Conservation (phyloP, 2,113 vertebrate species). For the Acanthochromis polyacanthus region DNA sequence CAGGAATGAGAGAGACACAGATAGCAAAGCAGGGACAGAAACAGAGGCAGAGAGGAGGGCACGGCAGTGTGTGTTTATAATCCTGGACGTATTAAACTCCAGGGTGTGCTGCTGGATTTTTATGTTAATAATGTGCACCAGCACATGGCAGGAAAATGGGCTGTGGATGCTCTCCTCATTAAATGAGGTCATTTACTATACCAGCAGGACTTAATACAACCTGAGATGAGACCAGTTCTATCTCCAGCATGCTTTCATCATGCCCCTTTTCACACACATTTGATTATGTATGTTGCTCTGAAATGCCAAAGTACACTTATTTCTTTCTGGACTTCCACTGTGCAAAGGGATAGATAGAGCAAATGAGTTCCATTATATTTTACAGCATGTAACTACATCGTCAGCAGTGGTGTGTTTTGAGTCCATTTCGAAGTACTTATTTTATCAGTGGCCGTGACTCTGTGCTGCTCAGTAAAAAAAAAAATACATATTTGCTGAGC, state of each 20-base stretch:
- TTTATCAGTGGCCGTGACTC: conserved; percentile 25
- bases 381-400: background rate
- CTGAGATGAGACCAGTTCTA: conserved; percentile 48
- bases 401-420: conserved; percentile 17
- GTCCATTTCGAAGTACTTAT: conserved; percentile 25
- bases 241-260: conserved; percentile 30
- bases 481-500: conserved; percentile 40
- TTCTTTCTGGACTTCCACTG: conserved; percentile 6
- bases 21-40: conserved; percentile 19
- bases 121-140: conserved; percentile 66
- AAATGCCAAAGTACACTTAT: conserved; percentile 15
- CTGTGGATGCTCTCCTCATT: conserved; percentile 59
- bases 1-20: conserved; percentile 19
- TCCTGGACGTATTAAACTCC: conserved; percentile 60
- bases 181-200: conserved; percentile 70
- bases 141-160: conserved; percentile 54
- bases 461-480: conserved; percentile 30
- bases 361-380: conserved; percentile 14
- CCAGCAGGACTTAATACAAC: conserved; percentile 59
- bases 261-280: conserved; percentile 38
- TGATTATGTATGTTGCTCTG: conserved; percentile 37
- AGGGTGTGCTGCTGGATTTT: conserved; percentile 58
- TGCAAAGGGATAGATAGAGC: background rate
- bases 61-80: conserved; percentile 37
- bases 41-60: background rate